Evolutionary conservation across 2,797 vertebrate genomes (phyloP).

Genomic region (Acanthurus leucopareius): DNA sequence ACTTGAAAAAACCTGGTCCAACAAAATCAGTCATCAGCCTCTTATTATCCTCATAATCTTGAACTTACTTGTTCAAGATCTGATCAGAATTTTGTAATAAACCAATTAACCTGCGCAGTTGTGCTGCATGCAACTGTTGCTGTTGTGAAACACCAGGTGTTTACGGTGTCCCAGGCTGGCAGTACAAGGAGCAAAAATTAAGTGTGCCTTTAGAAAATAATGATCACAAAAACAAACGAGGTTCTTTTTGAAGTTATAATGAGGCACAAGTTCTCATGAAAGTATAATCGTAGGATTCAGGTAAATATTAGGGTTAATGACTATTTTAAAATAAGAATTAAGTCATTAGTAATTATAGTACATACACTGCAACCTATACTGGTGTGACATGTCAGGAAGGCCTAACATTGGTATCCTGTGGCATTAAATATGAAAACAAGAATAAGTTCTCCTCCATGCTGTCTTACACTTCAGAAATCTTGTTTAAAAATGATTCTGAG

Average conservation of each 20-base stretch:
- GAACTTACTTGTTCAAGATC: background rate
- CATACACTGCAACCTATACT: background rate
- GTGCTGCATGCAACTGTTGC: background rate
- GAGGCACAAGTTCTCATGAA: too few species aligned
- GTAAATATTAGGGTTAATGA: too few species aligned
- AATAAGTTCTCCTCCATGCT: background rate
- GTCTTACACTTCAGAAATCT: slow-evolving; percentile 8
- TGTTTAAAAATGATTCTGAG: slow-evolving; percentile 25
- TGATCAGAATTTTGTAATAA: background rate
- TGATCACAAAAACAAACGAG: too few species aligned
- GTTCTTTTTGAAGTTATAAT: too few species aligned
- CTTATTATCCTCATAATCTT: background rate
- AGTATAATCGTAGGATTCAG: too few species aligned
- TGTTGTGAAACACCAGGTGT: too few species aligned
- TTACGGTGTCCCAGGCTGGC: too few species aligned
- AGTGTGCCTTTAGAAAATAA: too few species aligned
- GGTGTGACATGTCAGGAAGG: background rate
- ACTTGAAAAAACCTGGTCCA: background rate
- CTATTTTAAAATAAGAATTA: background rate
- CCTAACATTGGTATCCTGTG: background rate
- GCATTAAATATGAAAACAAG: slow-evolving; percentile 3
- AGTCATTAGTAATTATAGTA: background rate
- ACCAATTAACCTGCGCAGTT: background rate
- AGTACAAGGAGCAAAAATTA: too few species aligned
- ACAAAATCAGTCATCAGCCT: background rate